Conservation (phyloP, 2,888 invertebrate species). For the Leptura quadrifasciata region DNA sequence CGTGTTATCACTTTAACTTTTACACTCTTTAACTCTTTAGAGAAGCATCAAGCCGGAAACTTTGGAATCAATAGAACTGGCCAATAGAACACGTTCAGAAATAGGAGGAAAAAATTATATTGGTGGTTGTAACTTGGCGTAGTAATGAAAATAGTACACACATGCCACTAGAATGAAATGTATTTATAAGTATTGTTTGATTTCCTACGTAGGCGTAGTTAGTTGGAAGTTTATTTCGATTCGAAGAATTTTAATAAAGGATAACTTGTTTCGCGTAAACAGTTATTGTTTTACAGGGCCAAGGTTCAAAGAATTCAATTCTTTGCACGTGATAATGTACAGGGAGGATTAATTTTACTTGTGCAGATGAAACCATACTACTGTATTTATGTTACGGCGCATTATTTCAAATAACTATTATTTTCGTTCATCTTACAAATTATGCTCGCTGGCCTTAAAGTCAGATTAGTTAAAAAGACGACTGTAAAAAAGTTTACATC, state of each 20-base stretch:
- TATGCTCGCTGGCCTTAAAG: too few relatives aligned
- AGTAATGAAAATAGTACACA: slow-evolving; percentile 9
- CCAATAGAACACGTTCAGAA: slow-evolving; percentile 43
- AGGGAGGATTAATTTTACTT: not conserved
- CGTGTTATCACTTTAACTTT: slow-evolving; percentile 71
- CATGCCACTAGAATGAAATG: not conserved
- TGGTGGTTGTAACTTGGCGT: slow-evolving; percentile 4
- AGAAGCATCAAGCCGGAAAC: slow-evolving; percentile 71
- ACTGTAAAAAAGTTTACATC: too few relatives aligned
- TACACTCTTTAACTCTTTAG: slow-evolving; percentile 72
- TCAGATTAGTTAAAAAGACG: too few relatives aligned
- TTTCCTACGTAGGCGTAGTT: too few relatives aligned
- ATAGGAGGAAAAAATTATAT: slow-evolving; percentile 11
- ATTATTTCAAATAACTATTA: too few relatives aligned
- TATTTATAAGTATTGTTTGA: slow-evolving; percentile 5
- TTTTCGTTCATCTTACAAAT: too few relatives aligned
- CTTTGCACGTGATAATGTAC: not conserved
- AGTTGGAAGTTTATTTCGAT: slow-evolving; percentile 3
- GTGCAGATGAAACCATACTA: too few relatives aligned
- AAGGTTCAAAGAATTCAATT: not conserved
- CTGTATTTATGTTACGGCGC: too few relatives aligned
- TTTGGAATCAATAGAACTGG: slow-evolving; percentile 70
- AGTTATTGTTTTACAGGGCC: slow-evolving; percentile 1
- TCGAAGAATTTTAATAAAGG: not conserved
- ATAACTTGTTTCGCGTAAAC: not conserved